Percentiles rank a stretch among this genome's conserved stretches.
Conservation (phyloP, 2,888 invertebrate genomes). For the Carterocephalus palaemon region DNA sequence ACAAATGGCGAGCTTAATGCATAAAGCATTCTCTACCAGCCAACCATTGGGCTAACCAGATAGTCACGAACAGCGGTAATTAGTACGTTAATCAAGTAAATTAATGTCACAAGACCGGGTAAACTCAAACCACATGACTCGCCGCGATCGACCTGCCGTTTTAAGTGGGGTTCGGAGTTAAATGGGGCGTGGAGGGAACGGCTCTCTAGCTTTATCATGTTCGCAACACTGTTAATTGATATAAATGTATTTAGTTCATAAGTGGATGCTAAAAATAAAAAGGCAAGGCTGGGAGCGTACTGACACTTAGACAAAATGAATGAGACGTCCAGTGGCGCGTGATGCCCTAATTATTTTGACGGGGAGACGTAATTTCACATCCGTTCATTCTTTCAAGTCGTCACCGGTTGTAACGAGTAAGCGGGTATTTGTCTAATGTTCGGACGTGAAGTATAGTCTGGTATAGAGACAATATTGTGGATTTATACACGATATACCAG, state of each 20-base stretch:
- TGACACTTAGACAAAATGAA: conserved; percentile 13
- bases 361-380: conserved; percentile 16
- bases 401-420: too few relatives aligned
- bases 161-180: conserved; percentile 12
- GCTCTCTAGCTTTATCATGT: background rate
- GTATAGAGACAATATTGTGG: too few relatives aligned
- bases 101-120: conserved; percentile 16
- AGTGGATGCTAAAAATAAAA: conserved; percentile 13
- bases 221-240: conserved; percentile 4
- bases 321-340: conserved; percentile 15
- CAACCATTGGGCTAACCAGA: too few relatives aligned
- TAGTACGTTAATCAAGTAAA: conserved; percentile 13
- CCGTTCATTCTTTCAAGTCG: conserved; percentile 6
- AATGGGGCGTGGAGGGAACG: conserved; percentile 1
- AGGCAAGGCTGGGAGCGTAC: conserved; percentile 1
- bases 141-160: conserved; percentile 14
- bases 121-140: conserved; percentile 18
- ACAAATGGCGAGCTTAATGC: too few relatives aligned
- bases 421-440: too few relatives aligned
- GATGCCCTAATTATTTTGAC: conserved; percentile 15
- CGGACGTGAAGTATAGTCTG: too few relatives aligned
- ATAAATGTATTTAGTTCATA: conserved; percentile 5
- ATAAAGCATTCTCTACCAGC: too few relatives aligned
- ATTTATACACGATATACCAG: too few relatives aligned
- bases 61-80: too few relatives aligned